phyloP scores from a whole-genome alignment of 2,113 vertebrate species.

The Cyprinodon tularosa region DNA sequence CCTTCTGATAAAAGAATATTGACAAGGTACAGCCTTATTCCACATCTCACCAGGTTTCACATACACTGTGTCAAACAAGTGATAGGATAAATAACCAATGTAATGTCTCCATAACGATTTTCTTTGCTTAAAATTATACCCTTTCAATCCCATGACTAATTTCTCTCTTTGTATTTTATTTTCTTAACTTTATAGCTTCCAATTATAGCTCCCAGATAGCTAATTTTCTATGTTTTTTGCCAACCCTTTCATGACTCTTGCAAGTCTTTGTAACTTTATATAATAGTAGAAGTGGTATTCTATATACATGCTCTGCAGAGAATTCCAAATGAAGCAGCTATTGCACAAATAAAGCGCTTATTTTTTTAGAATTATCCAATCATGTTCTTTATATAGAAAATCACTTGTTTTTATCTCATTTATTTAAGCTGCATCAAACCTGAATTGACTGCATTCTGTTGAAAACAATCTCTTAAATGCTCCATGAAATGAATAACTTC shows the following conservation, averaged over 20 bases:
- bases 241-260: constrained; percentile 73
- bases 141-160: constrained; percentile 9
- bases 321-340: constrained; percentile 24
- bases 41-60: constrained; percentile 44
- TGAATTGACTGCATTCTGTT: constrained; percentile 34
- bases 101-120: constrained; percentile 78
- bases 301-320: constrained; percentile 11
- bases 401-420: constrained; percentile 28
- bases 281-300: constrained; percentile 65
- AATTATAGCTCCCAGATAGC: constrained; percentile 38
- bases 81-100: constrained; percentile 81
- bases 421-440: constrained; percentile 24
- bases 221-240: constrained; percentile 63
- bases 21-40: constrained; percentile 64
- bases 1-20: constrained; percentile 81
- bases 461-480: constrained; percentile 41
- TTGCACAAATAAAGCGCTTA: neutral
- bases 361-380: constrained; percentile 34
- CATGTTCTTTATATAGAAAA: constrained; percentile 56
- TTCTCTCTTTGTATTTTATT: constrained; percentile 27
- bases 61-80: constrained; percentile 73
- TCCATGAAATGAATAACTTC: constrained; percentile 55
- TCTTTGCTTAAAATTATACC: constrained; percentile 75
- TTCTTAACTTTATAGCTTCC: constrained; percentile 24
- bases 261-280: constrained; percentile 73